Percentiles rank a stretch among this genome's conserved stretches.
phyloP scores from a whole-genome alignment of 2,888 invertebrate genomes.

The Ephialtes manifestator region DNA sequence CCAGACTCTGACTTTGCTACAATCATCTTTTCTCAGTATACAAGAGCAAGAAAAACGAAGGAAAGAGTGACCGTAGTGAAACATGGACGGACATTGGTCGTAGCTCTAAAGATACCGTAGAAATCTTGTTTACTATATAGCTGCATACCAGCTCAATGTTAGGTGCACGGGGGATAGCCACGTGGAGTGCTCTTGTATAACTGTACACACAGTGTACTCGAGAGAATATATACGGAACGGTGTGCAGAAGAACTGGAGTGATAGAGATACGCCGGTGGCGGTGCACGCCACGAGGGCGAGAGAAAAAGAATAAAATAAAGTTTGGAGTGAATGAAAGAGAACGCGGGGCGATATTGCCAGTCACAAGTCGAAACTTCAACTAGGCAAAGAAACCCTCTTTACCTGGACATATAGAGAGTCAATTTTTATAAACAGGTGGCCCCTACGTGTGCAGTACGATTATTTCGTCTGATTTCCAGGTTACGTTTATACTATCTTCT shows the following conservation, averaged over 20 bases:
- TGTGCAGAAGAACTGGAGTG: slow-evolving; percentile 2
- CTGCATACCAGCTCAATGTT: neutral
- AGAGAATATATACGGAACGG: neutral
- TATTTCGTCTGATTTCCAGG: no score
- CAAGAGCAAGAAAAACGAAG: slow-evolving; percentile 1
- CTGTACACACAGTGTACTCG: neutral
- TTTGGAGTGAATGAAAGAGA: slow-evolving; percentile 36
- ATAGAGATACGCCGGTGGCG: slow-evolving; percentile 4
- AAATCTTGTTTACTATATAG: slow-evolving; percentile 39
- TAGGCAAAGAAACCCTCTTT: neutral
- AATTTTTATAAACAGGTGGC: no score
- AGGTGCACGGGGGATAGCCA: neutral
- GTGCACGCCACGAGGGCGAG: neutral
- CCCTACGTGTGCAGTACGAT: no score
- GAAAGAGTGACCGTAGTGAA: slow-evolving; percentile 6
- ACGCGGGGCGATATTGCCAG: slow-evolving; percentile 27
- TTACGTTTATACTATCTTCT: no score
- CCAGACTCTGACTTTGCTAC: slow-evolving; percentile 1
- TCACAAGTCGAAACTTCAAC: slow-evolving; percentile 50
- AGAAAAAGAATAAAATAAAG: slow-evolving; percentile 13
- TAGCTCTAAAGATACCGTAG: slow-evolving; percentile 17
- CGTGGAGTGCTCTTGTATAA: slow-evolving; percentile 1
- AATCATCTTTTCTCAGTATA: slow-evolving; percentile 28
- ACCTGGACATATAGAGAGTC: neutral
- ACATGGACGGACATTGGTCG: slow-evolving; percentile 32